Conservation (phyloP, 2,113 vertebrate species). For the Atherinomorus stipes region DNA sequence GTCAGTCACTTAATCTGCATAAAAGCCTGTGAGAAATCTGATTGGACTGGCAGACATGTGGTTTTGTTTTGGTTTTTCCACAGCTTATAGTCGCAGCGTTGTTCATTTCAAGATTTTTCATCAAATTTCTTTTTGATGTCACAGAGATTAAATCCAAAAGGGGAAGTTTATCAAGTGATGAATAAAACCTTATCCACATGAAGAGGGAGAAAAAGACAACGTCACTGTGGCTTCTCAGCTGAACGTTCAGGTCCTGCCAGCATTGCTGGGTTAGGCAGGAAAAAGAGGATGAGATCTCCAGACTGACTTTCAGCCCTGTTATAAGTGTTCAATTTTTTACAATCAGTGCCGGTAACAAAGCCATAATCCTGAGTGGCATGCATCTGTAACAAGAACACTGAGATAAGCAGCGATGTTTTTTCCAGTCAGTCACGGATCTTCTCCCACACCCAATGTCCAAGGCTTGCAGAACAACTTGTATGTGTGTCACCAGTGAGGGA, state of each 20-base stretch:
- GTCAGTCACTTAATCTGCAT: conserved; percentile 45
- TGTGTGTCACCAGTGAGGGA: conserved; percentile 30
- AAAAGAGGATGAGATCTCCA: background rate
- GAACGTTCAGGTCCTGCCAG: background rate
- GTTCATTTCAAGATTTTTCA: background rate
- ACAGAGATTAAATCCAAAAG: background rate
- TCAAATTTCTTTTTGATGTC: background rate
- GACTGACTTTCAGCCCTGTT: background rate
- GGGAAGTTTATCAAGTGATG: background rate
- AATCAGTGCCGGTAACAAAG: background rate
- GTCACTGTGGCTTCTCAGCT: background rate
- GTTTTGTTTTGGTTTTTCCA: background rate
- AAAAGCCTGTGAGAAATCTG: background rate
- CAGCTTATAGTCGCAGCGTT: background rate
- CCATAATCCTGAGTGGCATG: background rate
- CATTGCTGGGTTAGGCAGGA: background rate
- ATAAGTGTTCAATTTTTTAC: background rate
- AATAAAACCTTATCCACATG: background rate
- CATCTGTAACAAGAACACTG: conserved; percentile 32
- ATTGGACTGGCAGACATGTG: background rate
- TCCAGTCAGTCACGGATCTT: conserved; percentile 54
- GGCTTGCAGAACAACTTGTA: conserved; percentile 40
- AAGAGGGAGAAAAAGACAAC: background rate
- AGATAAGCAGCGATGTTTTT: conserved; percentile 44
- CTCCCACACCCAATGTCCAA: conserved; percentile 51